Evolutionary conservation across 2,113 vertebrate species (phyloP).

Genomic region (Hymenochirus boettgeri): DNA sequence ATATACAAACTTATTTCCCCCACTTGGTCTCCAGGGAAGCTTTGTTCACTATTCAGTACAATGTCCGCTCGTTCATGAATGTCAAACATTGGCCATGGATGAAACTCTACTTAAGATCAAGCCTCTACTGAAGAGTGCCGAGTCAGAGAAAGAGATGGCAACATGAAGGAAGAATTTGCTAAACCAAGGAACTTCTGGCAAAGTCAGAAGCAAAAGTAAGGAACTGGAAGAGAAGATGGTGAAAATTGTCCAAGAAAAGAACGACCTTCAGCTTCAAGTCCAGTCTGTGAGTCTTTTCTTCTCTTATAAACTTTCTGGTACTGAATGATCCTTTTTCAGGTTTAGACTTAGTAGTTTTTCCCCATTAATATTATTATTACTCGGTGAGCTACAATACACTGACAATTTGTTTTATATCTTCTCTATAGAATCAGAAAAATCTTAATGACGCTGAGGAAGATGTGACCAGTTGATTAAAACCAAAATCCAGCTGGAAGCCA

Average conservation of each 20-base stretch:
- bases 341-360: not conserved
- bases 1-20: not conserved
- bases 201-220: conserved; percentile 75
- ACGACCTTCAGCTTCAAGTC: conserved; percentile 71
- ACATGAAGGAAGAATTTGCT: conserved; percentile 77
- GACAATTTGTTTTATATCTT: not conserved
- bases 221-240: conserved; percentile 83
- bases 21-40: conserved; percentile 62
- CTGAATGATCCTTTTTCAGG: too few relatives aligned
- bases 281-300: conserved; percentile 55
- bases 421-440: conserved; percentile 47
- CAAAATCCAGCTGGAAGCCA: conserved; percentile 47
- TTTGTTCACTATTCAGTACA: conserved; percentile 76
- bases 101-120: conserved; percentile 87
- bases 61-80: conserved; percentile 83
- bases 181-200: conserved; percentile 79
- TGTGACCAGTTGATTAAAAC: conserved; percentile 47
- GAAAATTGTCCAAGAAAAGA: conserved; percentile 72
- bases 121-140: conserved; percentile 70
- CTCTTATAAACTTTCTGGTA: not conserved
- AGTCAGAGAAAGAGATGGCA: conserved; percentile 76
- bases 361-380: not conserved
- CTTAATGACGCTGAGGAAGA: conserved; percentile 45
- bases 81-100: conserved; percentile 92
- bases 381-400: not conserved